Conservation (phyloP, 1,140 invertebrate species). For the Chrysomallon squamiferum region DNA sequence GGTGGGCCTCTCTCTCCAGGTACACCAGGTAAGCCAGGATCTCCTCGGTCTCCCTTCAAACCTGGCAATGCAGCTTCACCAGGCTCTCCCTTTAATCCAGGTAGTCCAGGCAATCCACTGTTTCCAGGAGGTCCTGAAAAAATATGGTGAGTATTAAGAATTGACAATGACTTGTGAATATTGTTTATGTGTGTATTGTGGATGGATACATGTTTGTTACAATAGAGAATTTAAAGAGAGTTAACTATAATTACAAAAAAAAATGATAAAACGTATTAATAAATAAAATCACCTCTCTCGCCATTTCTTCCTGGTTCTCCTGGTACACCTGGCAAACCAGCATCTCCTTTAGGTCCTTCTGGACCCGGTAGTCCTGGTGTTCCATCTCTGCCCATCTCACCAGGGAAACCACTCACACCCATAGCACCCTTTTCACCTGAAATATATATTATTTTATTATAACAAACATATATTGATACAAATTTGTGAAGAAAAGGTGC, state of each 20-base stretch:
- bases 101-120: conserved; percentile 29
- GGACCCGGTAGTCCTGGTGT: conserved; percentile 20
- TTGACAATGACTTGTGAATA: no score
- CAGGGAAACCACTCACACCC: conserved; percentile 29
- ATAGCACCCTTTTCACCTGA: conserved; percentile 29
- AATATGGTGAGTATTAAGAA: conserved; percentile 1
- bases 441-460: background rate
- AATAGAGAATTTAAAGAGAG: no score
- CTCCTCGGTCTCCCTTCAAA: conserved; percentile 22
- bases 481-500: no score
- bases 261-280: no score
- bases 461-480: no score
- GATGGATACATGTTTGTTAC: no score
- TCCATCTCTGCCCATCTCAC: conserved; percentile 30
- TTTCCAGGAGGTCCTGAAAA: conserved; percentile 18
- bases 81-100: conserved; percentile 37
- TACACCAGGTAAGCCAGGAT: conserved; percentile 25
- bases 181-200: no score
- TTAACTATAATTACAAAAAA: no score
- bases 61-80: conserved; percentile 32
- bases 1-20: conserved; percentile 28
- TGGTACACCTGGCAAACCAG: conserved; percentile 14
- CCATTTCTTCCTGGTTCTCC: conserved; percentile 23
- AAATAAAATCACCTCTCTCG: conserved; percentile 7
- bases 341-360: conserved; percentile 31